These are phyloP conservation scores for Cantharis nigra DNA, from an alignment of 2,888 invertebrate genomes.

Conservation along the genomic window DNA sequence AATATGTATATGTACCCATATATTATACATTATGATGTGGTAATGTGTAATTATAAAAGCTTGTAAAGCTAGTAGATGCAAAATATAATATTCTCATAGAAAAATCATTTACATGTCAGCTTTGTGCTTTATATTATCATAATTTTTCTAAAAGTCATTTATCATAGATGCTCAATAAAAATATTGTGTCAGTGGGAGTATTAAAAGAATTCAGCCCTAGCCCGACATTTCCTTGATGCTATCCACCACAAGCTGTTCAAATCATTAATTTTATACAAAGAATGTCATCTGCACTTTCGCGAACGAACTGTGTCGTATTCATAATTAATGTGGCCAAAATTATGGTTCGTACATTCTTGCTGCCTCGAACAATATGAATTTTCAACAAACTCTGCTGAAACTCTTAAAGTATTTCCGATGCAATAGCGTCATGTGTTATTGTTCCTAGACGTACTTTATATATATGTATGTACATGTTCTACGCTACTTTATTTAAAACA, in stretches of 20 bases:
- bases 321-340: constrained; percentile 51
- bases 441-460: constrained; percentile 29
- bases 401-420: constrained; percentile 47
- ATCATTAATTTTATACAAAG: constrained; percentile 52
- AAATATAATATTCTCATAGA: not conserved
- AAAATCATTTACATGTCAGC: constrained; percentile 17
- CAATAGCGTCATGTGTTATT: constrained; percentile 34
- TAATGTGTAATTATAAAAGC: not conserved
- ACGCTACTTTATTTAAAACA: not conserved
- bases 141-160: constrained; percentile 27
- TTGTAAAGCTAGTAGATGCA: not conserved
- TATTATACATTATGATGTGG: not conserved
- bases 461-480: not conserved
- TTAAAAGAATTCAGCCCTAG: constrained; percentile 21
- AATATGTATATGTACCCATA: no score
- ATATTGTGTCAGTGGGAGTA: constrained; percentile 24
- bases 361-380: constrained; percentile 46
- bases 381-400: constrained; percentile 45
- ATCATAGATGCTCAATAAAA: constrained; percentile 30
- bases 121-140: constrained; percentile 28
- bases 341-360: constrained; percentile 40
- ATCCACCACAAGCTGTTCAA: constrained; percentile 35
- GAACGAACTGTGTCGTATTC: constrained; percentile 48
- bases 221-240: constrained; percentile 27
- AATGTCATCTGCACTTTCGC: constrained; percentile 51